Base-by-base conservation (phyloP, 2,113 vertebrate species). In the Xiphophorus hellerii region DNA sequence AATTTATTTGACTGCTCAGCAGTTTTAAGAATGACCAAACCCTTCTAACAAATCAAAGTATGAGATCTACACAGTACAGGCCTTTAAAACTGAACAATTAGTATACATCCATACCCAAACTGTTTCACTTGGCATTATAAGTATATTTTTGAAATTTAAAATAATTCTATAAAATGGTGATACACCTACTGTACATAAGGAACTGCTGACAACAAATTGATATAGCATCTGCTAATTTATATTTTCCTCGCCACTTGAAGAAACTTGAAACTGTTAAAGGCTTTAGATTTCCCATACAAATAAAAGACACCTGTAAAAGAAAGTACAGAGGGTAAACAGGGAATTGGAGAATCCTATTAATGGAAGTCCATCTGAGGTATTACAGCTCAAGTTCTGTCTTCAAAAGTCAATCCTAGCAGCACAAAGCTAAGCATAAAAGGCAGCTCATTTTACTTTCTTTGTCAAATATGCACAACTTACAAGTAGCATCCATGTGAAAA, bases 101-200 rank as follows among this genome's bases (percentile, higher is more conserved):
- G 17, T 66, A 44, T 64, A 31, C 25, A 0, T 54, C 30, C 75
- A 44, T 2, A 11, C 62, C 73, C 31, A 75, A 63, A 67, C 2
- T 31, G 37, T 67, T 76, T 70, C 51, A 5, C 77, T 84, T 51
- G 17, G 80, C 71, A 71, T 89, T 78, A 85, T 71, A 62, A 72
- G 73, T 92, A 90, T 89, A 91, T 88, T 88, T 33, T 83, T 81
- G 84, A 88, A 91, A 89, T 92, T 85, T 89, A 88, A 91, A 93
- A 91, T 90, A 92, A 88, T 93, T 89, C 86, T 84, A 89, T 89
- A 88, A 90, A 78, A 82, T 79, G 17, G 85, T 62, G 86, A 74
- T 86, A 81, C 71, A 82, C 76, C 80, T 86, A 78, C n/a, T n/a
- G n/a, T n/a, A n/a, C 1, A 76, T 17, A 58, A 84, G 51, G 78